Conservation (phyloP, 2,113 vertebrate genomes). For the Heterocephalus glaber region DNA sequence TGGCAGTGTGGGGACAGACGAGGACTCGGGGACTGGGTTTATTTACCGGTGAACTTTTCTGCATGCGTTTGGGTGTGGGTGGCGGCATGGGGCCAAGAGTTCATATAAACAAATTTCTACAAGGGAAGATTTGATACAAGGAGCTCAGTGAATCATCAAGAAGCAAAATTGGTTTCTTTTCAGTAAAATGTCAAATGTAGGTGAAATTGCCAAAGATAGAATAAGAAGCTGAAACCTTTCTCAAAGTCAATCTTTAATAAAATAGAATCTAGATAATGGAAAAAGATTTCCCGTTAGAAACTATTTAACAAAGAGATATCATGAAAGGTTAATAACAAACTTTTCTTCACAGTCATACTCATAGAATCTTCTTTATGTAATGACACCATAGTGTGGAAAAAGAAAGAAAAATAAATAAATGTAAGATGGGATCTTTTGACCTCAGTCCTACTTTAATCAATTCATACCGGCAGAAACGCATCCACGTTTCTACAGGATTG, state of each 20-base stretch:
- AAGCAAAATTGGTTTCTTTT: conserved; percentile 37
- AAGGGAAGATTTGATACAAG: conserved; percentile 37
- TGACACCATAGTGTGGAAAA: background rate
- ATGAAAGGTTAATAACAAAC: conserved; percentile 40
- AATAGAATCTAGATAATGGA: conserved; percentile 65
- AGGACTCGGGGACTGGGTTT: background rate
- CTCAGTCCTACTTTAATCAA: conserved; percentile 9
- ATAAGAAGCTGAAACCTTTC: conserved; percentile 40
- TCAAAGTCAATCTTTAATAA: conserved; percentile 65
- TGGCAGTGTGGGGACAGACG: background rate
- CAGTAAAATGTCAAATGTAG: conserved; percentile 61
- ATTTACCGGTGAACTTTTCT: background rate
- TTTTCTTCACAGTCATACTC: background rate
- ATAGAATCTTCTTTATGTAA: conserved; percentile 50
- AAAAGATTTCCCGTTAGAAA: conserved; percentile 52
- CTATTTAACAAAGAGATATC: conserved; percentile 40
- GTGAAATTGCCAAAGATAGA: conserved; percentile 55
- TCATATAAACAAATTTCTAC: conserved; percentile 19
- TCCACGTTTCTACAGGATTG: background rate
- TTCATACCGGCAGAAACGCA: background rate
- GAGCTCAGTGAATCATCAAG: conserved; percentile 44
- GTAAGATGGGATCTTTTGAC: conserved; percentile 7
- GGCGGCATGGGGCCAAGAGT: background rate
- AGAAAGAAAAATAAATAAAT: conserved; percentile 27
- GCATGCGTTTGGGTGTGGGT: background rate